Conservation (phyloP, 2,797 vertebrate genomes). For the Microctenopoma steveboyesi region DNA sequence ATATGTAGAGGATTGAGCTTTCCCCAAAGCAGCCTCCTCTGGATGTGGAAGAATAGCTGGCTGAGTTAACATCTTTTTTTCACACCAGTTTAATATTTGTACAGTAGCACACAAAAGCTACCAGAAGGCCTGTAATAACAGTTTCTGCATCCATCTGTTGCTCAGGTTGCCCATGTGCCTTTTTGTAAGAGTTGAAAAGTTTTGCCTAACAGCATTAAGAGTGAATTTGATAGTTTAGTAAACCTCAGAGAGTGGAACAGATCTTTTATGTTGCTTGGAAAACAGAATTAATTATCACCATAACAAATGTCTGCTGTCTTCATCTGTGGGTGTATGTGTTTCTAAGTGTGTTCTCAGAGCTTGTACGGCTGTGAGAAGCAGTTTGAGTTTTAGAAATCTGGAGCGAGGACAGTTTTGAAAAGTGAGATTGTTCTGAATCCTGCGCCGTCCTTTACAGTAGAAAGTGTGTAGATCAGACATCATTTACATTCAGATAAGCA, state of each 20-base stretch:
- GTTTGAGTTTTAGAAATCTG: constrained; percentile 43
- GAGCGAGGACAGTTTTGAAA: constrained; percentile 45
- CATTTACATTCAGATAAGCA: not conserved
- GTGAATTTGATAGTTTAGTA: constrained; percentile 18
- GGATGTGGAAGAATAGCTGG: not conserved
- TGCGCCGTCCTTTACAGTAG: constrained; percentile 1
- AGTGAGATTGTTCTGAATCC: constrained; percentile 14
- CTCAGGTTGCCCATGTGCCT: not conserved
- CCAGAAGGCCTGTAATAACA: not conserved
- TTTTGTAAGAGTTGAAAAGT: not conserved
- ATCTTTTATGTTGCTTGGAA: constrained; percentile 46
- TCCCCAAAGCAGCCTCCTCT: not conserved
- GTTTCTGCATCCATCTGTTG: not conserved
- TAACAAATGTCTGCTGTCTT: constrained; percentile 67
- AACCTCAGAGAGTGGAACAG: constrained; percentile 8
- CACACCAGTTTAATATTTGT: not conserved
- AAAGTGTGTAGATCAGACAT: not conserved
- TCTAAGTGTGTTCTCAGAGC: constrained; percentile 31
- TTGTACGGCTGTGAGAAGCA: constrained; percentile 45
- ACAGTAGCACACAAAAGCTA: not conserved
- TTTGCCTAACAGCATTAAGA: constrained; percentile 15
- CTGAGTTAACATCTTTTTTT: not conserved
- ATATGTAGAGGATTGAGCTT: no score
- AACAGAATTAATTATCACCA: constrained; percentile 70
- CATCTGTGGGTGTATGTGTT: constrained; percentile 59